Evolutionary conservation across 2,888 invertebrate species (phyloP), one percentile per base, ranked within the genome.

Genomic region (Diaphora mendica): DNA sequence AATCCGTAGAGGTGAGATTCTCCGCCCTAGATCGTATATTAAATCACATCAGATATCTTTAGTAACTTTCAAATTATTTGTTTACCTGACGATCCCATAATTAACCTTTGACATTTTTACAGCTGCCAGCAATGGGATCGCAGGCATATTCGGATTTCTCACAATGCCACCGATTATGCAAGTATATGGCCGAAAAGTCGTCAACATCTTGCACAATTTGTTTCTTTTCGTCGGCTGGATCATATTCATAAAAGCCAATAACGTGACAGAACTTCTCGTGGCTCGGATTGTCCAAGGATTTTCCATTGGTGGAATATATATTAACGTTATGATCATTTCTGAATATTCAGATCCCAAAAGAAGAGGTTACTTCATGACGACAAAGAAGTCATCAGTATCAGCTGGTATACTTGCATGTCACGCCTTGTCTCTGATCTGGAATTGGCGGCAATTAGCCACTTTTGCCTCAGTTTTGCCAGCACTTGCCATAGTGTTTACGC

Each of bases 241-340:
- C 1, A 80, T 86, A 9, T 80, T 91, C 44, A 75, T 79, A 20
- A 79, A 86, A n/a, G 86, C 89, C 8, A 77, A 82, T 15, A 85
- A 72, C 42, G 74, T 90, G 5, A 20, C 73, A 0, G 74, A 73
- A 20, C 68, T 91, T 23, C 86, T 85, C 74, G 73, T 81, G 0
- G 90, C 87, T 0, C 86, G 89, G 76, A 75, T 86, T 5, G 70
- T 88, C 7, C 90, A 91, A 75, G 91, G 91, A 1, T 11, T 90
- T 0, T 55, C 81, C 7, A 51, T 84, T n/a, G 88, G 89, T 20
- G 86, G 84, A 15, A 74, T 89, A 7, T 88, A 86, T 55, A 82
- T 88, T 0, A 79, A 86, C 20, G 55, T 79, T 7, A 85, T 90
- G 4, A 80, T 89, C 1, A 65, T 89, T n/a, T 78, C 84, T 23